Conservation (phyloP, 2,797 vertebrate species). For the Dallia pectoralis region DNA sequence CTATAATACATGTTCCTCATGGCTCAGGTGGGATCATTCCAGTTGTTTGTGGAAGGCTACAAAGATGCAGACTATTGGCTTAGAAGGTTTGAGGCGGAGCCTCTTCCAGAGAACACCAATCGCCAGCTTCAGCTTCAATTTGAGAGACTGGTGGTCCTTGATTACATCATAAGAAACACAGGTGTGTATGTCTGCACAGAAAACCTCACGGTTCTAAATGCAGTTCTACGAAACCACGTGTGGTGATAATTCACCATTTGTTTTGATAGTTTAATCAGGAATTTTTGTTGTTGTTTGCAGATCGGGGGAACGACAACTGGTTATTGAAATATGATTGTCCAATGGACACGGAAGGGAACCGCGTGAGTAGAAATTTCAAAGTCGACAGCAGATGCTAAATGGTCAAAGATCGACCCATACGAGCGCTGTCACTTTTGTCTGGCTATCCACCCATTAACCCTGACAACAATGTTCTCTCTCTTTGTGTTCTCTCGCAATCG, state of each 20-base stretch:
- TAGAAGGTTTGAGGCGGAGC: conserved; percentile 90
- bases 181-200: conserved; percentile 78
- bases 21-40: conserved; percentile 92
- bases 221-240: conserved; percentile 92
- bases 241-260: neutral
- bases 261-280: neutral
- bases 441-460: too few species aligned
- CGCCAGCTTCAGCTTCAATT: conserved; percentile 94
- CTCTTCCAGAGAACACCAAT: conserved; percentile 94
- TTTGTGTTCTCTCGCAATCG: too few species aligned
- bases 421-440: too few species aligned
- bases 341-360: conserved; percentile 83
- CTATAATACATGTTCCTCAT: neutral
- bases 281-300: neutral
- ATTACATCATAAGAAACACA: conserved; percentile 99
- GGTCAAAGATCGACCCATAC: too few species aligned
- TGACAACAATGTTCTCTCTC: neutral
- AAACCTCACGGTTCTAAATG: conserved; percentile 92
- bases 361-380: conserved; percentile 64
- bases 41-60: conserved; percentile 95
- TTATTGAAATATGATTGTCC: conserved; percentile 96
- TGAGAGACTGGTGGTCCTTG: conserved; percentile 92
- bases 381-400: too few species aligned
- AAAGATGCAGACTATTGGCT: conserved; percentile 98
- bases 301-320: conserved; percentile 94